Conservation (phyloP, 2,888 invertebrate genomes). For the Stegana nigrithorax region DNA sequence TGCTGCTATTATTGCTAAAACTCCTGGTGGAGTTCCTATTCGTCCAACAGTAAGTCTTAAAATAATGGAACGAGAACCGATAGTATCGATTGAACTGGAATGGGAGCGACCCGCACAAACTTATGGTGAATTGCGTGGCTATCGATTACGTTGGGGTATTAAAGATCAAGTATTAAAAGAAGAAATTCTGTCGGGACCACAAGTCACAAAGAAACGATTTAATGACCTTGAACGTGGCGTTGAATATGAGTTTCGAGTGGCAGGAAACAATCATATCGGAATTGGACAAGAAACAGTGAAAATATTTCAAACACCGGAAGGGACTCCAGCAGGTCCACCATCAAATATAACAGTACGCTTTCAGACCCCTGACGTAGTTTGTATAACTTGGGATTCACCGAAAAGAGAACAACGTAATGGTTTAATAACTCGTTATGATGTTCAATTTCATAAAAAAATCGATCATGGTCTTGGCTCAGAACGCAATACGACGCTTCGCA, state of each 20-base stretch:
- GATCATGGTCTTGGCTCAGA: constrained; percentile 84
- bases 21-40: constrained; percentile 93
- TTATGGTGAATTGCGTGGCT: constrained; percentile 89
- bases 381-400: constrained; percentile 90
- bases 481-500: constrained; percentile 80
- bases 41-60: constrained; percentile 84
- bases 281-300: constrained; percentile 94
- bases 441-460: constrained; percentile 90
- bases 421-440: constrained; percentile 90
- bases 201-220: constrained; percentile 78
- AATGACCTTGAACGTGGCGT: constrained; percentile 90
- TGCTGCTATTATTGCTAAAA: constrained; percentile 84
- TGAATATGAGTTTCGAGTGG: constrained; percentile 96
- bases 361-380: constrained; percentile 93
- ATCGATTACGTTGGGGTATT: constrained; percentile 87
- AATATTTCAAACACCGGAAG: constrained; percentile 93
- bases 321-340: constrained; percentile 88
- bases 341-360: constrained; percentile 86
- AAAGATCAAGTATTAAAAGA: constrained; percentile 83
- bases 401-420: constrained; percentile 91
- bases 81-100: constrained; percentile 89
- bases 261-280: constrained; percentile 94
- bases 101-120: constrained; percentile 93
- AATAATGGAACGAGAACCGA: constrained; percentile 87
- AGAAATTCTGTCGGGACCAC: constrained; percentile 77